A percentile compares a stretch with the other conserved stretches of the same genome.
Conservation (phyloP, 2,797 vertebrate species). For the Iguana delicatissima region DNA sequence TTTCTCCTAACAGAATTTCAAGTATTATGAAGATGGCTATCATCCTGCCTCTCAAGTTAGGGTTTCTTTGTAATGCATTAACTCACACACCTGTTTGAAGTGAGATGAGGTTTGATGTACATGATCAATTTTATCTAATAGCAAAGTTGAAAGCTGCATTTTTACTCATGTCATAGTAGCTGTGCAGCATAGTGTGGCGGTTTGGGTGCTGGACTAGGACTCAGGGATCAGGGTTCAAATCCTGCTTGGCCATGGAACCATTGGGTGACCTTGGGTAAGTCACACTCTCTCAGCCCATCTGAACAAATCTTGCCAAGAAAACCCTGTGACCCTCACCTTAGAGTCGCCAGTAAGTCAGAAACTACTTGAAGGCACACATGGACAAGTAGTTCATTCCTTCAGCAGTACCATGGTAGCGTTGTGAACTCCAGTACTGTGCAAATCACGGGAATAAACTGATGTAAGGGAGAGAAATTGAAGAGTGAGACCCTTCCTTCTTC, state of each 20-base stretch:
- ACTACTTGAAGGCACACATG: too few species aligned
- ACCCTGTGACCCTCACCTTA: too few species aligned
- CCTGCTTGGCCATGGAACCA: too few species aligned
- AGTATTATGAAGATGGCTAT: too few species aligned
- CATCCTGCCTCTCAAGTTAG: background rate
- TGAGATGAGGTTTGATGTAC: background rate
- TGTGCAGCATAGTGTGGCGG: too few species aligned
- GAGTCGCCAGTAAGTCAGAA: too few species aligned
- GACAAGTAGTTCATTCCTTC: background rate
- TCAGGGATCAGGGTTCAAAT: too few species aligned
- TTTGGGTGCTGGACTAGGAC: too few species aligned
- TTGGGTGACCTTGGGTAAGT: too few species aligned
- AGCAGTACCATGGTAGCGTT: background rate
- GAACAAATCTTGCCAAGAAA: too few species aligned
- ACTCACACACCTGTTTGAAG: constrained; percentile 16
- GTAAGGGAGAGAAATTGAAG: background rate
- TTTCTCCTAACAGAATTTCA: too few species aligned
- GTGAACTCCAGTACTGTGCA: background rate
- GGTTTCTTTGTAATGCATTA: background rate
- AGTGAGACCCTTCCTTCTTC: background rate
- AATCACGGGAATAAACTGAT: background rate
- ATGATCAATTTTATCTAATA: constrained; percentile 5
- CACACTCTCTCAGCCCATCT: too few species aligned
- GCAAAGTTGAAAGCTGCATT: background rate
- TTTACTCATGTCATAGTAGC: background rate